These are phyloP conservation scores for Plagiodera versicolora DNA, from an alignment of 2,888 invertebrate species.

Conservation along the genomic window DNA sequence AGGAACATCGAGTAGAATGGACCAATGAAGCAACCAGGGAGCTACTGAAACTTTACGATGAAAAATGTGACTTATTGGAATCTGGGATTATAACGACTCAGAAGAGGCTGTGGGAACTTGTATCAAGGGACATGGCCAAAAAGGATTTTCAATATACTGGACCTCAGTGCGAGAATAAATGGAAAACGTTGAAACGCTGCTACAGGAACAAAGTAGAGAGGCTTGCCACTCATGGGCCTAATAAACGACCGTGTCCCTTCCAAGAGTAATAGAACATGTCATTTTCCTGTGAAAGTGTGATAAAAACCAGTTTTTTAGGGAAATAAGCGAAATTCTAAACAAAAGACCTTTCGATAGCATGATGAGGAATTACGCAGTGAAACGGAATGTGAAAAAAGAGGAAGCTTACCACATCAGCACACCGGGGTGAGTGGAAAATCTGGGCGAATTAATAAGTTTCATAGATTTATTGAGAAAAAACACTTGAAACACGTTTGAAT, in stretches of 20 bases:
- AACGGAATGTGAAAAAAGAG: slow-evolving; percentile 25
- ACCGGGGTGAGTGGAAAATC: not conserved
- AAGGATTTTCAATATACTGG: slow-evolving; percentile 27
- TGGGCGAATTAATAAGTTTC: not conserved
- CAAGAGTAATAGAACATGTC: slow-evolving; percentile 26
- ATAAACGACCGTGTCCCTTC: slow-evolving; percentile 29
- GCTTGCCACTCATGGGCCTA: slow-evolving; percentile 21
- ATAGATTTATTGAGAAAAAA: too few relatives aligned
- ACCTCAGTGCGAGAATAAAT: slow-evolving; percentile 31
- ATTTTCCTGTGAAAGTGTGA: not conserved
- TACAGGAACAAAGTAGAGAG: slow-evolving; percentile 27
- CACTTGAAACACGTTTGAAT: too few relatives aligned
- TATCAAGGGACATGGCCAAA: slow-evolving; percentile 29
- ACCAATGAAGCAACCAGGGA: slow-evolving; percentile 30
- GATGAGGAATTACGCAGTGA: slow-evolving; percentile 10
- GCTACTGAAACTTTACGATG: slow-evolving; percentile 31
- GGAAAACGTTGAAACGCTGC: slow-evolving; percentile 31
- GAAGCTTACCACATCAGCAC: not conserved
- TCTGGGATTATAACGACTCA: slow-evolving; percentile 32
- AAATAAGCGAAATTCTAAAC: slow-evolving; percentile 30
- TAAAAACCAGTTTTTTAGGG: slow-evolving; percentile 17
- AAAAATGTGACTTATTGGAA: slow-evolving; percentile 32
- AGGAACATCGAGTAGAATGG: slow-evolving; percentile 32
- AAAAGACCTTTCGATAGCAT: slow-evolving; percentile 29
- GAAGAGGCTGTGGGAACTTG: slow-evolving; percentile 32